Percentiles rank a stretch among this genome's conserved stretches.
phyloP scores from a whole-genome alignment of 2,797 vertebrate species.

The Zalophus californianus region DNA sequence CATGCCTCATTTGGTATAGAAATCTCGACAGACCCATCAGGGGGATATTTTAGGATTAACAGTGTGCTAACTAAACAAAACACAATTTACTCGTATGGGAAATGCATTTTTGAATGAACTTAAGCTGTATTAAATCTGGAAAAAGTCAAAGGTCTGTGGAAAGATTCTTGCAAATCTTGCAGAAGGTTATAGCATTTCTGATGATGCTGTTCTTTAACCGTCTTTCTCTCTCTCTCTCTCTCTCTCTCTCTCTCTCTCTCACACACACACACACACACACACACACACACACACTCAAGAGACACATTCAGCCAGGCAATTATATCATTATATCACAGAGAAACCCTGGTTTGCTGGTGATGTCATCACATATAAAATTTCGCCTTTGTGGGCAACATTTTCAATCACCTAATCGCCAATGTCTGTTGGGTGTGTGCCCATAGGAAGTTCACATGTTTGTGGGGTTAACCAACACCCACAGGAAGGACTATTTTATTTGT shows the following conservation, averaged over 20 bases:
- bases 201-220: slow-evolving; percentile 35
- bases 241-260: background rate
- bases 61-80: background rate
- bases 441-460: slow-evolving; percentile 79
- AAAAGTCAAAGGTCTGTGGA: slow-evolving; percentile 57
- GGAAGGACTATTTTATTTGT: slow-evolving; percentile 69
- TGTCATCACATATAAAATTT: slow-evolving; percentile 80
- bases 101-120: slow-evolving; percentile 53
- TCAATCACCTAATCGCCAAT: slow-evolving; percentile 49
- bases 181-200: slow-evolving; percentile 54
- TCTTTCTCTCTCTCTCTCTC: background rate
- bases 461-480: slow-evolving; percentile 75
- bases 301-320: slow-evolving; percentile 16
- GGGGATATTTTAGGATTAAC: slow-evolving; percentile 21
- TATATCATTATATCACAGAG: slow-evolving; percentile 37
- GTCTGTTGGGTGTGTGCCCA: slow-evolving; percentile 78
- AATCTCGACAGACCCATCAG: background rate
- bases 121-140: slow-evolving; percentile 3
- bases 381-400: slow-evolving; percentile 78
- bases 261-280: background rate
- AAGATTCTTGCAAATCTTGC: slow-evolving; percentile 49
- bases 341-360: slow-evolving; percentile 63
- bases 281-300: background rate
- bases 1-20: slow-evolving; percentile 56
- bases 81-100: background rate